phyloP scores from a whole-genome alignment of 2,888 invertebrate genomes.

The Drosophila demipolita region DNA sequence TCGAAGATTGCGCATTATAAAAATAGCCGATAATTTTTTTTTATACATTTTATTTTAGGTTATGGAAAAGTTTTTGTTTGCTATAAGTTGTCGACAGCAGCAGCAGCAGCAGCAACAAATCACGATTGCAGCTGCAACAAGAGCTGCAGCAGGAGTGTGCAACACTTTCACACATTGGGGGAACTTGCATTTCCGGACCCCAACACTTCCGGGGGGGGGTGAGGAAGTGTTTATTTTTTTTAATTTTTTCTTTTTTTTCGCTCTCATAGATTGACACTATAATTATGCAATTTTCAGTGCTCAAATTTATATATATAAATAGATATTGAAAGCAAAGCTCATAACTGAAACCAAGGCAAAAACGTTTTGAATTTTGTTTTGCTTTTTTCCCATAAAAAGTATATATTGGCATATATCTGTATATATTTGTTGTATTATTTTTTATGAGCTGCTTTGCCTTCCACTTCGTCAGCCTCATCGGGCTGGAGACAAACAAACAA shows the following conservation, averaged over 20 bases:
- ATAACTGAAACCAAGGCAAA: slow-evolving; percentile 37
- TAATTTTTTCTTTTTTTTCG: neutral
- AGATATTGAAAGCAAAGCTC: slow-evolving; percentile 10
- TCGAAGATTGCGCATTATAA: slow-evolving; percentile 67
- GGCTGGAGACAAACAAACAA: slow-evolving; percentile 54
- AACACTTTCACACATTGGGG: slow-evolving; percentile 65
- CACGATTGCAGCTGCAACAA: slow-evolving; percentile 54
- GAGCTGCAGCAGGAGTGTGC: slow-evolving; percentile 34
- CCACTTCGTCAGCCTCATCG: slow-evolving; percentile 34
- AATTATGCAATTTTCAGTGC: slow-evolving; percentile 51
- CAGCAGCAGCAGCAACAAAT: slow-evolving; percentile 31
- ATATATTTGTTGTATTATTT: slow-evolving; percentile 16
- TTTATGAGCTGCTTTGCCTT: slow-evolving; percentile 59
- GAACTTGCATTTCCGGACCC: slow-evolving; percentile 63
- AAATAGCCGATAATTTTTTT: slow-evolving; percentile 61
- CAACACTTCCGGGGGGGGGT: slow-evolving; percentile 38
- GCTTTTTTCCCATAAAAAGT: slow-evolving; percentile 15
- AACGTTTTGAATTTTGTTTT: slow-evolving; percentile 28
- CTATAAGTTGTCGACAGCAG: slow-evolving; percentile 43
- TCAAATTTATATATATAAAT: neutral
- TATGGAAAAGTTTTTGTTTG: slow-evolving; percentile 66
- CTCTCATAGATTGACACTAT: slow-evolving; percentile 20
- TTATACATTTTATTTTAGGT: slow-evolving; percentile 62
- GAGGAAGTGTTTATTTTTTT: slow-evolving; percentile 16
- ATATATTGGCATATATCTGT: slow-evolving; percentile 10